Conservation (phyloP, 2,797 vertebrate genomes). For the Cercopithecus petaurista region DNA sequence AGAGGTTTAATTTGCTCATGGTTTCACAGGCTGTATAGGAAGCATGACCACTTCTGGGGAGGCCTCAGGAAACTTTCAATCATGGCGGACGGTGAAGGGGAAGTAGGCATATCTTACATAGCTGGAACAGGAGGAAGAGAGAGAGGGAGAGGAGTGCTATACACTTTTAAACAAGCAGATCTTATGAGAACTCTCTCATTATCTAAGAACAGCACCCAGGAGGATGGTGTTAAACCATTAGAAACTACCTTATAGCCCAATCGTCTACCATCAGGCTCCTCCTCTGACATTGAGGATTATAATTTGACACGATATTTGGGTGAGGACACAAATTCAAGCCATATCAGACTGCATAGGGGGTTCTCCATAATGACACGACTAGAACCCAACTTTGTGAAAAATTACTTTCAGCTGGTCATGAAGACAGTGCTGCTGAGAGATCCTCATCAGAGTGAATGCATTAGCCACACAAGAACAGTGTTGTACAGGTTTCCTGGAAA, state of each 20-base stretch:
- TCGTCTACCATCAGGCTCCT: not conserved
- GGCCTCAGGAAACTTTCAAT: not conserved
- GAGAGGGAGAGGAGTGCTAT: not conserved
- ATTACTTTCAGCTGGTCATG: not conserved
- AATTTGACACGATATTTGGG: not conserved
- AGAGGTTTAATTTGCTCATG: not conserved
- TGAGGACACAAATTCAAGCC: not conserved
- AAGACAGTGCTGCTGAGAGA: not conserved
- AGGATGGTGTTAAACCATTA: not conserved
- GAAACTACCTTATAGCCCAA: not conserved
- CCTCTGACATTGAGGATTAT: not conserved
- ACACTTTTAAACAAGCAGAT: not conserved
- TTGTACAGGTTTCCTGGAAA: not conserved
- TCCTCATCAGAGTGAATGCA: not conserved
- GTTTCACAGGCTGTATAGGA: not conserved
- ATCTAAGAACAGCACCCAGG: not conserved
- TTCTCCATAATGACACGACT: not conserved
- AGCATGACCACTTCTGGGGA: not conserved
- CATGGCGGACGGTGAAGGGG: not conserved
- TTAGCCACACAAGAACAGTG: not conserved
- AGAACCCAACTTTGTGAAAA: not conserved
- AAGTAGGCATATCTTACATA: not conserved
- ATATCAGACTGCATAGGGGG: not conserved
- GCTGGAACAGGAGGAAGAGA: not conserved
- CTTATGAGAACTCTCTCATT: not conserved